Evolutionary conservation across 2,797 vertebrate genomes (phyloP).

Genomic region (Glossophaga mutica): DNA sequence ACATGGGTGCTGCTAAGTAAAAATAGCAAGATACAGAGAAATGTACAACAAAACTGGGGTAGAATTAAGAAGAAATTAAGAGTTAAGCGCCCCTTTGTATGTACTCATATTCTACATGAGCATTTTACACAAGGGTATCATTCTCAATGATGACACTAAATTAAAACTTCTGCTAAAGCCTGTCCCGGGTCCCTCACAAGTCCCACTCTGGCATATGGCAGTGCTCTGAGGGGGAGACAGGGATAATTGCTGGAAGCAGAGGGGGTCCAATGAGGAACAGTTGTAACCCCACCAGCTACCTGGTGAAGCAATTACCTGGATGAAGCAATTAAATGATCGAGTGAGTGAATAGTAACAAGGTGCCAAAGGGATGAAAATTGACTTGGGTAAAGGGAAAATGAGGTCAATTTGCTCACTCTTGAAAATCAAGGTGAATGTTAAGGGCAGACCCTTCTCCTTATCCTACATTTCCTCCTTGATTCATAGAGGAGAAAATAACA

Average conservation of each 20-base stretch:
- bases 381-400: conserved; percentile 13
- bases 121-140: neutral
- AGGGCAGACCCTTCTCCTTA: neutral
- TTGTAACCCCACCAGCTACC: conserved; percentile 29
- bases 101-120: neutral
- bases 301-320: conserved; percentile 38
- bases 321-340: conserved; percentile 24
- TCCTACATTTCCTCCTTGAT: neutral
- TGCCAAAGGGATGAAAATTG: conserved; percentile 8
- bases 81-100: neutral
- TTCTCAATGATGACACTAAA: neutral
- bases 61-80: neutral
- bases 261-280: conserved; percentile 27
- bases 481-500: neutral
- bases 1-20: neutral
- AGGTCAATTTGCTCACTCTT: neutral
- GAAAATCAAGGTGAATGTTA: neutral
- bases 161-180: neutral
- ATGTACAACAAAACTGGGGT: neutral
- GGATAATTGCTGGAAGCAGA: conserved; percentile 39
- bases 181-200: neutral
- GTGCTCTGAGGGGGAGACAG: neutral
- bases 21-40: neutral
- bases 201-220: conserved; percentile 1
- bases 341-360: neutral